phyloP scores from a whole-genome alignment of 1,140 invertebrate species.

The Drosophila auraria region DNA sequence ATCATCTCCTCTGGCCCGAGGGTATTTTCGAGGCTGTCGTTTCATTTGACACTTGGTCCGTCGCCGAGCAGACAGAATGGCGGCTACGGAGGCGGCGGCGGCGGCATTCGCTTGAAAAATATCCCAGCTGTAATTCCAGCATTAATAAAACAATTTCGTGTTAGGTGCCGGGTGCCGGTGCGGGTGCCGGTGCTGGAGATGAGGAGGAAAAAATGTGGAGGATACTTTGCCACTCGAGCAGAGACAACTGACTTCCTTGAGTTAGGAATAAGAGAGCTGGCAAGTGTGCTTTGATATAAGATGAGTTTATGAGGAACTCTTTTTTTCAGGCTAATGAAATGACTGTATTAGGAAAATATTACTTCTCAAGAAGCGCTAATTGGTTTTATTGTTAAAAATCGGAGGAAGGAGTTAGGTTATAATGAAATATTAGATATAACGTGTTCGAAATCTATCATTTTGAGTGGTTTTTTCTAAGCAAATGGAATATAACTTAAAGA shows the following conservation, averaged over 20 bases:
- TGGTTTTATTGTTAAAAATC: too few relatives aligned
- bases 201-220: conserved; percentile 4
- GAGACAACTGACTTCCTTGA: conserved; percentile 45
- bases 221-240: conserved; percentile 30
- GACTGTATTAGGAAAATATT: neutral
- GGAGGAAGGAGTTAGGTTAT: neutral
- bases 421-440: neutral
- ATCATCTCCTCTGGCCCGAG: conserved; percentile 26
- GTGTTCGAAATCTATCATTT: neutral
- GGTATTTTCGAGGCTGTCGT: conserved; percentile 29
- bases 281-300: conserved; percentile 25
- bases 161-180: conserved; percentile 18
- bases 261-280: neutral
- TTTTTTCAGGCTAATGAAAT: neutral
- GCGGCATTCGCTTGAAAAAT: conserved; percentile 38
- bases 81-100: neutral
- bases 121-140: conserved; percentile 42
- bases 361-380: neutral
- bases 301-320: conserved; percentile 1
- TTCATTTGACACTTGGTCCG: conserved; percentile 58
- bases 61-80: conserved; percentile 15
- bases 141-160: conserved; percentile 47
- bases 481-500: neutral
- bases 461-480: neutral
- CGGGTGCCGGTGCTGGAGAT: neutral